Evolutionary conservation across 1,140 invertebrate species (phyloP).

Genomic region (Drosophila biarmipes): DNA sequence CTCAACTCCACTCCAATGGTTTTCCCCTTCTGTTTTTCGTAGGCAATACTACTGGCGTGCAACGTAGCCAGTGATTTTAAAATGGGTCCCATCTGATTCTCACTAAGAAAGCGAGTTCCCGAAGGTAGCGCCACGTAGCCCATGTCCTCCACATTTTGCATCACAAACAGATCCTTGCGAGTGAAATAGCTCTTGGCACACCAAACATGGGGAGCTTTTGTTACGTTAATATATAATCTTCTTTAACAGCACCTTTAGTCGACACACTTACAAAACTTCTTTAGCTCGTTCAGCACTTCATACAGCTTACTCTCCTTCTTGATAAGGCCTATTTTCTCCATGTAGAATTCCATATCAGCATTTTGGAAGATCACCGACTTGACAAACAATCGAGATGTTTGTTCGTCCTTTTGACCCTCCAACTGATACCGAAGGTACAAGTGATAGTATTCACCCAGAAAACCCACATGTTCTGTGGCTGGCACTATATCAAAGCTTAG

Average conservation of each 20-base stretch:
- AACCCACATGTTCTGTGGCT: conserved; percentile 63
- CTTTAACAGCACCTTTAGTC: background rate
- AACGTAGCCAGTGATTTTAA: conserved; percentile 81
- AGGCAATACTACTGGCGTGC: conserved; percentile 82
- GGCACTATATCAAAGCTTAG: conserved; percentile 57
- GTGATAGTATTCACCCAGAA: conserved; percentile 76
- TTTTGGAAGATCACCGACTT: conserved; percentile 68
- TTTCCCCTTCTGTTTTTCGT: conserved; percentile 58
- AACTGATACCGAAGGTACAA: conserved; percentile 58
- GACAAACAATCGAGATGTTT: conserved; percentile 61
- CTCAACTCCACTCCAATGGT: conserved; percentile 78
- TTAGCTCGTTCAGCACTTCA: conserved; percentile 63
- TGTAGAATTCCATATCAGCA: conserved; percentile 54
- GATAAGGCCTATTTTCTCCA: conserved; percentile 55
- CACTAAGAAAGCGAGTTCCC: conserved; percentile 44
- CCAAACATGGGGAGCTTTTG: conserved; percentile 72
- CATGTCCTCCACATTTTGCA: conserved; percentile 81
- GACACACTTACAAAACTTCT: conserved; percentile 55
- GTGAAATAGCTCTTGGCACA: conserved; percentile 80
- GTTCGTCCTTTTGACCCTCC: conserved; percentile 17
- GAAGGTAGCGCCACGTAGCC: conserved; percentile 70
- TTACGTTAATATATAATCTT: background rate
- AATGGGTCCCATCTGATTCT: conserved; percentile 65
- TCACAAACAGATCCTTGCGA: conserved; percentile 81
- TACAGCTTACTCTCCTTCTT: conserved; percentile 70